Evolutionary conservation across 2,888 invertebrate species (phyloP).

Genomic region (Dasypolia templi): DNA sequence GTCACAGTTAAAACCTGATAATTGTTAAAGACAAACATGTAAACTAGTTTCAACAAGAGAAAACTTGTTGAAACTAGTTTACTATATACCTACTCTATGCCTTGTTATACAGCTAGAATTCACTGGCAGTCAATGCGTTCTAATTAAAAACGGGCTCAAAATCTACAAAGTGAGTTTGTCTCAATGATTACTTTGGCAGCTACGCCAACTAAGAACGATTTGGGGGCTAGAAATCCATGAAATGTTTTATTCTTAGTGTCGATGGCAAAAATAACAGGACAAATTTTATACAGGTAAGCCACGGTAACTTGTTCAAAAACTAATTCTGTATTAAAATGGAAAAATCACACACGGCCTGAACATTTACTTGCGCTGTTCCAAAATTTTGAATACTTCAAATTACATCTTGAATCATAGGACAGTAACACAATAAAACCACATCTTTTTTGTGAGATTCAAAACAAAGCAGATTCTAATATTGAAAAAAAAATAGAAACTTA

Average conservation of each 20-base stretch:
- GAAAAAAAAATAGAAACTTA: constrained; percentile 81
- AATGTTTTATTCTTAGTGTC: neutral
- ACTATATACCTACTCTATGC: neutral
- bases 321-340: neutral
- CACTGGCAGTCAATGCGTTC: neutral
- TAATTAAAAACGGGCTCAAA: neutral
- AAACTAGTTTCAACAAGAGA: too few species aligned
- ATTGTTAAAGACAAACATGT: too few species aligned
- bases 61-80: neutral
- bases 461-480: constrained; percentile 60
- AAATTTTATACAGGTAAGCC: too few species aligned
- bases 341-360: neutral
- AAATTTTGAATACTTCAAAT: constrained; percentile 14
- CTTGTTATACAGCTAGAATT: neutral
- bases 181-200: neutral
- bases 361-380: neutral
- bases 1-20: neutral
- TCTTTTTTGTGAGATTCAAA: constrained; percentile 71
- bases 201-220: neutral
- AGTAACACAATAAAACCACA: constrained; percentile 24
- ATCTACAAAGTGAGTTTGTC: neutral
- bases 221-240: constrained; percentile 1
- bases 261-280: too few species aligned
- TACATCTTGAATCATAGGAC: constrained; percentile 20
- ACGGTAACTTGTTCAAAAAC: neutral